Evolutionary conservation across 1,140 invertebrate species (phyloP), one percentile per base, ranked within the genome.

Genomic region (Aphelenchoides avenae): DNA sequence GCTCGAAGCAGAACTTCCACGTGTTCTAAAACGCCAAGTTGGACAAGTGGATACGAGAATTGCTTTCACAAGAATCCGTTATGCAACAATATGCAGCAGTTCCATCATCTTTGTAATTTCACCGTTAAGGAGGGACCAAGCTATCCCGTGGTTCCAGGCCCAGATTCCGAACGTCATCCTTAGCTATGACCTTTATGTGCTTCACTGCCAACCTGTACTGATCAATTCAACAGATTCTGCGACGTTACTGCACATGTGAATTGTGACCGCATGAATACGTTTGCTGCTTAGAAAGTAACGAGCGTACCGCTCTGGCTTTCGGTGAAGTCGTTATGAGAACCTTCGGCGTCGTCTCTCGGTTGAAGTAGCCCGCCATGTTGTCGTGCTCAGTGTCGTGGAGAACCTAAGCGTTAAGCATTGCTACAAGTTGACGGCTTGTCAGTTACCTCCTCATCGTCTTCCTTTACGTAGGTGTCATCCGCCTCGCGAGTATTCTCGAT

Each of bases 291-390:
- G 24, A 36, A 22, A 24, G 18, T n/a, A 24, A 29, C 46, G 9
- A 40, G 53, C 75, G 78, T 80, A 85, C 84, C 46, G 83, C 84
- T 49, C 87, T 84, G 3, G 91, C 90, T 82, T 93, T 89, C 76
- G 94, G 90, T 9, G 86, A 85, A 64, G 87, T 93, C 15, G 92
- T 97, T 11, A 98, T 90, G 0, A 98, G 78, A 34, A 98, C 86
- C 82, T 95, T 96, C 0, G 94, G 92, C 62, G 86, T 86, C 71
- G 89, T 89, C 15, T 86, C 81, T 49, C 87, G 84, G 53, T 85
- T 83, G 75, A 89, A 96, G 79, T 92, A 95, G 20, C 84, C 75
- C 52, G 87, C 83, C 72, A 94, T 86, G 76, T 95, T 90, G 81
- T 97, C 93, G 37, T 85, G 80, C 56, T 86, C 84, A 70, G 91